These are phyloP conservation scores for Typhlichthys eigenmanni DNA, from an alignment of 2,797 vertebrate genomes.

Conservation along the genomic window DNA sequence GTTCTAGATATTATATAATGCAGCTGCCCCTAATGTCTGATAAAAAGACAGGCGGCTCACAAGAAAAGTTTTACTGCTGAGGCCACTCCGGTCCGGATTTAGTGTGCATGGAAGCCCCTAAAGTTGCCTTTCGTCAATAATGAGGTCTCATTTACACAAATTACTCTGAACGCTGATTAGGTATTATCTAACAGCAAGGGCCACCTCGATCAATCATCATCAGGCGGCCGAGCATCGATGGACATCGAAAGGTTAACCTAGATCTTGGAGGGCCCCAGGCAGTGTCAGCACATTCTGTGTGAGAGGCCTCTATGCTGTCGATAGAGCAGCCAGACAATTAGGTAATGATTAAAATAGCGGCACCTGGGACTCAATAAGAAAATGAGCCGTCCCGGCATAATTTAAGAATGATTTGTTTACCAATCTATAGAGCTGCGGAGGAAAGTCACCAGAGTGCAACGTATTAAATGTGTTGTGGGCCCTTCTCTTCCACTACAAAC, in stretches of 20 bases:
- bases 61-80: constrained; percentile 79
- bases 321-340: constrained; percentile 96
- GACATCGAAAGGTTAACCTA: constrained; percentile 93
- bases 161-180: constrained; percentile 93
- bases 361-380: constrained; percentile 86
- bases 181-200: constrained; percentile 91
- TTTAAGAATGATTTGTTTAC: constrained; percentile 89
- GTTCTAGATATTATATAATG: constrained; percentile 40
- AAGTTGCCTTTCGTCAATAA: constrained; percentile 90
- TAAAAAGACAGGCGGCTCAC: constrained; percentile 46
- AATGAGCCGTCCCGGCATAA: constrained; percentile 89
- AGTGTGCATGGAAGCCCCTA: constrained; percentile 77
- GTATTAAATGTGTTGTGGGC: constrained; percentile 60
- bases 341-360: constrained; percentile 93
- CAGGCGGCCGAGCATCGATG: constrained; percentile 86
- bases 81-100: constrained; percentile 73
- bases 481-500: constrained; percentile 50
- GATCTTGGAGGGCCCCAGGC: constrained; percentile 82
- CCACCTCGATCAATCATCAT: constrained; percentile 92
- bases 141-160: constrained; percentile 97
- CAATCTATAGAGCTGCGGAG: constrained; percentile 82
- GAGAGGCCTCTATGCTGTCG: constrained; percentile 84
- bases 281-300: constrained; percentile 97
- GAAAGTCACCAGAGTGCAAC: constrained; percentile 73
- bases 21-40: constrained; percentile 68